Conservation (phyloP, 1,140 invertebrate genomes). For the Scylla paramamosain region DNA sequence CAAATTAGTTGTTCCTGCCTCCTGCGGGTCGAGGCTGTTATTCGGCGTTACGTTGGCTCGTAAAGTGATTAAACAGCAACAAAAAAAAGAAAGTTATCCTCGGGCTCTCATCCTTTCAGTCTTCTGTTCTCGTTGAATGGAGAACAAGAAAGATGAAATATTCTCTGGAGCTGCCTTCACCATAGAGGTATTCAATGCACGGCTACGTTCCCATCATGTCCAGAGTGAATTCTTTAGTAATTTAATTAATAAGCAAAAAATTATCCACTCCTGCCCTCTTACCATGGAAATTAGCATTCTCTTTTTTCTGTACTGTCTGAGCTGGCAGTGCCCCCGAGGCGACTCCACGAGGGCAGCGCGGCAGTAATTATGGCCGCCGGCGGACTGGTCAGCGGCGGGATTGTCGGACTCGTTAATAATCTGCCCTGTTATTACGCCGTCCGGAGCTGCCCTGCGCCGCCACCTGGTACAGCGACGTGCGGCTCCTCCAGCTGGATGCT, state of each 20-base stretch:
- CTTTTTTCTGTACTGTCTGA: neutral
- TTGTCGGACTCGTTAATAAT: constrained; percentile 29
- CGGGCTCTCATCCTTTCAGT: too few relatives aligned
- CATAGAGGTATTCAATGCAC: neutral
- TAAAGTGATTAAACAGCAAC: too few relatives aligned
- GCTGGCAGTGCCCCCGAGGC: neutral
- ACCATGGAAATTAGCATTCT: neutral
- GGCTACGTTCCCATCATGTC: neutral
- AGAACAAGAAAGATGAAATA: too few relatives aligned
- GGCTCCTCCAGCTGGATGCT: neutral
- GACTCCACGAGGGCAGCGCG: neutral
- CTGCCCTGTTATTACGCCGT: neutral
- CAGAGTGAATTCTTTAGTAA: neutral
- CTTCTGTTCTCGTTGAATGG: too few relatives aligned
- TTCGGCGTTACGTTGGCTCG: neutral
- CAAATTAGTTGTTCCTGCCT: neutral
- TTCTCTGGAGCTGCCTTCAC: neutral
- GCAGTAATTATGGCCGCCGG: constrained; percentile 30
- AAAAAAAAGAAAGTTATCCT: too few relatives aligned
- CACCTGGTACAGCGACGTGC: neutral
- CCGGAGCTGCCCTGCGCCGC: neutral
- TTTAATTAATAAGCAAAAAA: constrained; percentile 17
- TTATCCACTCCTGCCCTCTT: neutral
- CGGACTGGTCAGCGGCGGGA: constrained; percentile 35
- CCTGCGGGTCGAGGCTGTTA: neutral